phyloP scores from a whole-genome alignment of 2,888 invertebrate species.

The Tenthredo amoena region DNA sequence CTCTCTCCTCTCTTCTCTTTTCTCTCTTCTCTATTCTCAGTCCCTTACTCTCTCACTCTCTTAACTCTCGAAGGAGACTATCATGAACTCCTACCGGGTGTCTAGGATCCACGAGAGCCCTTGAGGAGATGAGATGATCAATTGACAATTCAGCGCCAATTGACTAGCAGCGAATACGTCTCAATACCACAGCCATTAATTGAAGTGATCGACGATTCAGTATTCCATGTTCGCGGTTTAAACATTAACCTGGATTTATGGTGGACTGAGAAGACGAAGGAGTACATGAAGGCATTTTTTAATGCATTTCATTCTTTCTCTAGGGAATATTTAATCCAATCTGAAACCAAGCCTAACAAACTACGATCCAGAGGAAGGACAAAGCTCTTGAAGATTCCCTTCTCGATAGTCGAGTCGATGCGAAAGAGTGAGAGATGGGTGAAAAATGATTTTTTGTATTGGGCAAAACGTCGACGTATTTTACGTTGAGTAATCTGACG shows the following conservation, averaged over 20 bases:
- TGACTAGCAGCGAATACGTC: not conserved
- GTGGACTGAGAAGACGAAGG: not conserved
- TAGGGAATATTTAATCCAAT: not conserved
- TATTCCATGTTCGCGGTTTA: not conserved
- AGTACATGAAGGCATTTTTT: not conserved
- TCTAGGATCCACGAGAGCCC: slow-evolving; percentile 44
- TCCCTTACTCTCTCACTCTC: slow-evolving; percentile 44
- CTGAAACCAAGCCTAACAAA: not conserved
- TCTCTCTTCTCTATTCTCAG: slow-evolving; percentile 45
- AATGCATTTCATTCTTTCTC: not conserved
- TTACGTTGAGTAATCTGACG: not conserved
- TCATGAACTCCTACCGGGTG: slow-evolving; percentile 57
- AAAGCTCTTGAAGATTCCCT: not conserved
- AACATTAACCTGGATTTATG: not conserved
- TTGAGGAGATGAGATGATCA: slow-evolving; percentile 23
- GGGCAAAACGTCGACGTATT: not conserved
- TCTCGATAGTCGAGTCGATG: not conserved
- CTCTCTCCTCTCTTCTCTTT: slow-evolving; percentile 42
- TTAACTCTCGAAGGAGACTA: slow-evolving; percentile 26
- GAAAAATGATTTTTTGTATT: slow-evolving; percentile 4
- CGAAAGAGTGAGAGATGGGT: not conserved
- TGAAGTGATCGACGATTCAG: slow-evolving; percentile 10
- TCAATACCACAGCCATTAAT: slow-evolving; percentile 29
- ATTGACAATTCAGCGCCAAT: slow-evolving; percentile 34
- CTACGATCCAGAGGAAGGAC: not conserved